Evolutionary conservation across 2,797 vertebrate species (phyloP), one percentile per base, ranked within the genome.

Genomic region (Antennarius maculatus): DNA sequence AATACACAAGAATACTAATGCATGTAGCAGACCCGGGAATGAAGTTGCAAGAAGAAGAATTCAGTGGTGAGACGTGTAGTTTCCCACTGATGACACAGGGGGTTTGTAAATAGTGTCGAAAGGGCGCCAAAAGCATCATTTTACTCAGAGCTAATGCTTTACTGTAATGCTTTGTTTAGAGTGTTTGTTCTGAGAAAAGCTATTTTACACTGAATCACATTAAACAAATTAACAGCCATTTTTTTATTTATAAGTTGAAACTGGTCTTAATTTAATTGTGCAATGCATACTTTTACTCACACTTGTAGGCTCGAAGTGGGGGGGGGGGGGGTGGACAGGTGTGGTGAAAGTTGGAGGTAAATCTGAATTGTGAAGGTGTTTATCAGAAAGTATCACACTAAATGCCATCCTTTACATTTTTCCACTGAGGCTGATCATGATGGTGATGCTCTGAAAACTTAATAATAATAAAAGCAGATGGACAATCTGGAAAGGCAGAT

Each of bases 1-100:
- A 77, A 37, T 3, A 7, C 65, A 73, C 51, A 68, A 69, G 80
- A 86, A 87, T 83, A 68, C 84, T 81, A 79, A 90, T 84, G 77
- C 84, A 67, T 86, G 63, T 68, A 39, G 54, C 46, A 79, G 42
- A 71, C 43, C 0, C 17, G 29, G 58, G 52, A 77, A 65, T 57
- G 54, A 67, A 73, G 71, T 48, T 64, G 42, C 31, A 17, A 59
- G 43, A 16, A 59, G 56, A 63, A 47, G 7, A 66, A 68, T 48
- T 15, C 50, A 68, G 60, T 53, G 53, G 27, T 17, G 37, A 60
- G 48, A 51, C 11, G 66, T 72, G 51, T 61, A 10, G 74, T 73
- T 71, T 56, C 56, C 5, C 29, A 16, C 50, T 43, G 52, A 77
- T 55, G 54, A 83, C 51, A 56, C 37, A 52, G 17, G 16, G 5